Evolutionary conservation across 1,140 invertebrate species (phyloP).

Genomic region (Euura saliciscinereae): DNA sequence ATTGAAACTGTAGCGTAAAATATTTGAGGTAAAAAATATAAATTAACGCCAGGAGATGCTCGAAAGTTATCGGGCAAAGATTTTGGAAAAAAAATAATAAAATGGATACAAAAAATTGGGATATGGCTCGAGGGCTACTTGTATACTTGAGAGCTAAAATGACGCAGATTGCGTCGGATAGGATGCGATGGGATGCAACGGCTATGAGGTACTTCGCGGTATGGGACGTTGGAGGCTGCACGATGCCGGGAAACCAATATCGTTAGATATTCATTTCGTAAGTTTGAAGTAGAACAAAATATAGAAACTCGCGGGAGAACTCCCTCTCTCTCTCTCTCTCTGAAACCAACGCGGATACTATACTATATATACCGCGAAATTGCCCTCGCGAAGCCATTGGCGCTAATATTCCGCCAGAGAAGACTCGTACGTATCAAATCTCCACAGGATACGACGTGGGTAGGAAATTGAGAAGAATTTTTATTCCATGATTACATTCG

Average conservation of each 20-base stretch:
- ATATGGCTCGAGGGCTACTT: conserved; percentile 29
- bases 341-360: conserved; percentile 11
- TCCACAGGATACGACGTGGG: too few relatives aligned
- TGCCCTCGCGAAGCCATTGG: conserved; percentile 36
- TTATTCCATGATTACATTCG: not conserved
- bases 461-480: too few relatives aligned
- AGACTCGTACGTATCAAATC: too few relatives aligned
- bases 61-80: too few relatives aligned
- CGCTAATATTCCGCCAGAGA: conserved; percentile 24
- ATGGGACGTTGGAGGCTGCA: not conserved
- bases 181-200: conserved; percentile 24
- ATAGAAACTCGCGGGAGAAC: conserved; percentile 41
- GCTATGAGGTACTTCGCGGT: conserved; percentile 11
- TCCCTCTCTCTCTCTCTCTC: conserved; percentile 23
- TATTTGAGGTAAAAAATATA: too few relatives aligned
- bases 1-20: too few relatives aligned
- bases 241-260: conserved; percentile 44
- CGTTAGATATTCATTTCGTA: conserved; percentile 58
- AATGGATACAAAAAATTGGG: not conserved
- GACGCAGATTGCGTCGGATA: conserved; percentile 28
- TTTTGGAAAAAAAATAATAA: too few relatives aligned
- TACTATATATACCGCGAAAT: conserved; percentile 39
- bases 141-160: conserved; percentile 39
- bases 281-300: conserved; percentile 59
- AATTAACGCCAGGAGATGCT: too few relatives aligned